Evolutionary conservation across 2,113 vertebrate species (phyloP).

Genomic region (Varanus komodoensis): DNA sequence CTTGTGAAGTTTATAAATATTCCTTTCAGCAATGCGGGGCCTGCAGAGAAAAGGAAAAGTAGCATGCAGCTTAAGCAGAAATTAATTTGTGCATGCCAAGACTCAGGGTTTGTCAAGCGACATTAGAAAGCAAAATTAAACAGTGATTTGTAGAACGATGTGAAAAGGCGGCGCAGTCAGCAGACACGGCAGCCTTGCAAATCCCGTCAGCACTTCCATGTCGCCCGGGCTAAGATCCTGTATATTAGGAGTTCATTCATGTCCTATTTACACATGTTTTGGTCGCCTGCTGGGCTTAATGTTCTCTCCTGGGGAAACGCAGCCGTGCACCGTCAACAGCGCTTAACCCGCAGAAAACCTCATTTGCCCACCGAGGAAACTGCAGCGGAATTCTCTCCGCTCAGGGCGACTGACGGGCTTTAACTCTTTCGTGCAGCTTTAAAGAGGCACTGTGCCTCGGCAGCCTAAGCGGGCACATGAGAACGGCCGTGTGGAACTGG

Average conservation of each 20-base stretch:
- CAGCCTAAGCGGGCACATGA: too few species aligned
- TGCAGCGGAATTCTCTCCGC: not conserved
- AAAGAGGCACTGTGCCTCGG: not conserved
- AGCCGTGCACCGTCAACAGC: conserved; percentile 51
- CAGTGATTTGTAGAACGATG: conserved; percentile 40
- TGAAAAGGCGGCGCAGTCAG: conserved; percentile 20
- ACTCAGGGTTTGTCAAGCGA: conserved; percentile 49
- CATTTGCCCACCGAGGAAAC: conserved; percentile 39
- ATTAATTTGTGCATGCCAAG: conserved; percentile 48
- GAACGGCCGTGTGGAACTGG: too few species aligned
- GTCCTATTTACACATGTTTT: conserved; percentile 51
- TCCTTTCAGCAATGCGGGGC: conserved; percentile 18
- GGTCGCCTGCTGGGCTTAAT: conserved; percentile 49
- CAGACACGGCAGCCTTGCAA: conserved; percentile 56
- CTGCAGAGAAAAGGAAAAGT: conserved; percentile 12
- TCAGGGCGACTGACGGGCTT: not conserved
- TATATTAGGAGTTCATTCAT: conserved; percentile 62
- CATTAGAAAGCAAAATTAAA: conserved; percentile 47
- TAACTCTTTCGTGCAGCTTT: conserved; percentile 9
- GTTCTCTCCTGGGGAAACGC: conserved; percentile 42
- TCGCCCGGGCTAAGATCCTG: conserved; percentile 39
- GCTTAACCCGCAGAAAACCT: conserved; percentile 22
- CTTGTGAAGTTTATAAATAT: conserved; percentile 22
- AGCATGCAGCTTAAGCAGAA: conserved; percentile 39
- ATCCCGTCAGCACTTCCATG: conserved; percentile 44